Conservation (phyloP, 2,888 invertebrate genomes). For the Crocallis elinguaria region DNA sequence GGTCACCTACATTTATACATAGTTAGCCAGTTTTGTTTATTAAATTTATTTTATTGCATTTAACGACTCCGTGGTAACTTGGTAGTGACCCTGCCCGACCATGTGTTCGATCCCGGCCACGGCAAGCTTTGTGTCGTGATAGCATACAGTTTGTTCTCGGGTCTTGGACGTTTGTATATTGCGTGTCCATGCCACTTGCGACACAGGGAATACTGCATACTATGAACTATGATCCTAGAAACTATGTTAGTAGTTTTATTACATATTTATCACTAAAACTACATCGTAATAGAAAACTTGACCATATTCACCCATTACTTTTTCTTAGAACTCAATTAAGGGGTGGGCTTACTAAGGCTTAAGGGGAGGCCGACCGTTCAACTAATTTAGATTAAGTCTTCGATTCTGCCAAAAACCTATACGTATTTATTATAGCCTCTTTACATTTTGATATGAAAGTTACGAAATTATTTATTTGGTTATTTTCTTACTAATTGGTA, state of each 20-base stretch:
- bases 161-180: too few relatives aligned
- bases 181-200: too few relatives aligned
- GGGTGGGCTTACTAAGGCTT: conserved; percentile 14
- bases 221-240: too few relatives aligned
- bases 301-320: conserved; percentile 6
- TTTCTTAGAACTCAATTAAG: conserved; percentile 27
- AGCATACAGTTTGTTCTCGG: too few relatives aligned
- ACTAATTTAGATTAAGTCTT: conserved; percentile 27
- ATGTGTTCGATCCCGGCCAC: too few relatives aligned
- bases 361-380: conserved; percentile 6
- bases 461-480: conserved; percentile 14
- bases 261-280: background rate
- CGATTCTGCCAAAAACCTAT: conserved; percentile 14
- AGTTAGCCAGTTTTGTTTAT: too few relatives aligned
- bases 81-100: too few relatives aligned
- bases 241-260: background rate
- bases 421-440: conserved; percentile 4
- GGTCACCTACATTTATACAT: too few relatives aligned
- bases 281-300: conserved; percentile 13
- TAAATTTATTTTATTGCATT: too few relatives aligned
- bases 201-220: too few relatives aligned
- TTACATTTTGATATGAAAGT: background rate
- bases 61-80: too few relatives aligned
- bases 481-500: conserved; percentile 6
- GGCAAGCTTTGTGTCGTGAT: too few relatives aligned